phyloP scores from a whole-genome alignment of 2,113 vertebrate genomes.

The Physeter macrocephalus region DNA sequence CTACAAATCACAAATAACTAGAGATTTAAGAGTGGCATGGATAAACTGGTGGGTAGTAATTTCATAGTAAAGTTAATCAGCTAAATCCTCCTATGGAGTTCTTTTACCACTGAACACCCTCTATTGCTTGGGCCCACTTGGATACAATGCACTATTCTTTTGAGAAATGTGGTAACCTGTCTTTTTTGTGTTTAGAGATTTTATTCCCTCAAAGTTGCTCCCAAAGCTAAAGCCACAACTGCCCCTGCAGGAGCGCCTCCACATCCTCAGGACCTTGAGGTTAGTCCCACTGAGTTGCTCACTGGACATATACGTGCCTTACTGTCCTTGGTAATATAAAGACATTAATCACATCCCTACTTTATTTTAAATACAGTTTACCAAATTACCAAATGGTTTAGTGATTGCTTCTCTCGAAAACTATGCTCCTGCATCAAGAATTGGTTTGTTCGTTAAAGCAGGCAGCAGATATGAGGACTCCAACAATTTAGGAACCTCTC shows the following conservation, averaged over 20 bases:
- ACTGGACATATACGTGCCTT: neutral
- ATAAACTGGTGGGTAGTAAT: neutral
- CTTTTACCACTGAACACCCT: neutral
- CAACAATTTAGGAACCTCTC: constrained; percentile 88
- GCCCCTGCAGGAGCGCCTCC: constrained; percentile 79
- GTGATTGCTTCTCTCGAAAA: constrained; percentile 95
- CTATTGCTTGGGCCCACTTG: neutral
- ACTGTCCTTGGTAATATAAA: neutral
- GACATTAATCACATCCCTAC: neutral
- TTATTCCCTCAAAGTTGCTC: constrained; percentile 92
- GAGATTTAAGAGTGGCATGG: neutral
- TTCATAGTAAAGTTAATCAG: neutral
- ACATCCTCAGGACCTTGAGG: constrained; percentile 90
- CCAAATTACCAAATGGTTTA: constrained; percentile 92
- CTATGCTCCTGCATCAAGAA: constrained; percentile 91
- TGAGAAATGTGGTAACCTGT: neutral
- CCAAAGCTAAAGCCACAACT: constrained; percentile 78
- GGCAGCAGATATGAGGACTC: constrained; percentile 92
- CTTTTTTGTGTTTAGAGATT: constrained; percentile 84
- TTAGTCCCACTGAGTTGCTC: constrained; percentile 74
- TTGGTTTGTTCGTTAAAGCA: constrained; percentile 92
- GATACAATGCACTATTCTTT: neutral
- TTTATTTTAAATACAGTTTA: constrained; percentile 83
- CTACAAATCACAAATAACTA: neutral
- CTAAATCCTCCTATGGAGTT: neutral